phyloP scores from a whole-genome alignment of 2,113 vertebrate species.

The Vicugna pacos region DNA sequence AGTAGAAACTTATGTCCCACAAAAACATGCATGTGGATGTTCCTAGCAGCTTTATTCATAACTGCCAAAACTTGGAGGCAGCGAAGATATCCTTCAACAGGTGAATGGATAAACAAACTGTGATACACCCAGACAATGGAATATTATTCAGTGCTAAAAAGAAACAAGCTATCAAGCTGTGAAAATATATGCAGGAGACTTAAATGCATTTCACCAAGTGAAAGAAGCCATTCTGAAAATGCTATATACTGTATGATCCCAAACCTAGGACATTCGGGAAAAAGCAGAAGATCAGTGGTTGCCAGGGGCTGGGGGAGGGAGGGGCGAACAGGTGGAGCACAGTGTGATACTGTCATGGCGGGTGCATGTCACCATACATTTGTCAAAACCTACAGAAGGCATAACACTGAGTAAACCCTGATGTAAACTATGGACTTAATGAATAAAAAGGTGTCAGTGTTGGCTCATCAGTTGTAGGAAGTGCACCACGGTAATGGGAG shows the following conservation, averaged over 20 bases:
- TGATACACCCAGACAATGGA: rapidly evolving
- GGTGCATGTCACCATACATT: rapidly evolving
- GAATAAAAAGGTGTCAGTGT: rapidly evolving
- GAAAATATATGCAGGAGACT: rapidly evolving
- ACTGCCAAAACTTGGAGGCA: background rate
- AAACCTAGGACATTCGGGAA: background rate
- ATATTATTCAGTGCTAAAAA: rapidly evolving
- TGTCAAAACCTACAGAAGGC: background rate
- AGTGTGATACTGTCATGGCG: rapidly evolving
- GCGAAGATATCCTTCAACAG: rapidly evolving
- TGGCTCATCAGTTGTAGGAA: rapidly evolving
- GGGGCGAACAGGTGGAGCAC: rapidly evolving
- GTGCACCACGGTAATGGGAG: rapidly evolving
- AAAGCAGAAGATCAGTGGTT: background rate
- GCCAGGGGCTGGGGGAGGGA: rapidly evolving
- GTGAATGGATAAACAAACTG: rapidly evolving
- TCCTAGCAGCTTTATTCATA: background rate
- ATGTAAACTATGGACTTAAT: rapidly evolving
- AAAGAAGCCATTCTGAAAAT: background rate
- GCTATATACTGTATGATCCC: rapidly evolving
- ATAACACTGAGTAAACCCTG: rapidly evolving
- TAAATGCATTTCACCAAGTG: rapidly evolving
- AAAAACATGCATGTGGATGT: background rate
- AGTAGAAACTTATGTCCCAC: background rate
- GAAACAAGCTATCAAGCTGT: rapidly evolving